Percentiles rank a stretch among this genome's conserved stretches.
These are phyloP conservation scores for Muschampia plurimacula DNA, from an alignment of 2,888 invertebrate genomes.

Conservation along the genomic window DNA sequence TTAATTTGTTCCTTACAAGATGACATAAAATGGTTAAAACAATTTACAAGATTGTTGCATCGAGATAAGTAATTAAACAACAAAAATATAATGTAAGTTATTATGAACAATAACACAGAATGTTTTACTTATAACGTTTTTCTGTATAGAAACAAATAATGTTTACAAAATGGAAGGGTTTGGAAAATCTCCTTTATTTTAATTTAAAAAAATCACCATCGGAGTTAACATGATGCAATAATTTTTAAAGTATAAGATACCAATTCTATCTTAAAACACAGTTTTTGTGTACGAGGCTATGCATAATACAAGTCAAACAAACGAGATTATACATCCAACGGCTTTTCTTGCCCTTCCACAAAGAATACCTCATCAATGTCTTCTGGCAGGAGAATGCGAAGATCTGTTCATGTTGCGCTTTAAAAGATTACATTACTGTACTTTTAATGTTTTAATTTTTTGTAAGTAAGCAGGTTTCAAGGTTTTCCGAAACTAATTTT, in stretches of 20 bases:
- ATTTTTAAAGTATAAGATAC: neutral
- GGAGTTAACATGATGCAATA: neutral
- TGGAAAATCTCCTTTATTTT: too few species aligned
- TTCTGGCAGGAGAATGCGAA: neutral
- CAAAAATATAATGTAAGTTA: too few species aligned
- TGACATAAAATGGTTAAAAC: too few species aligned
- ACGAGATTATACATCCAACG: neutral
- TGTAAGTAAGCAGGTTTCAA: neutral
- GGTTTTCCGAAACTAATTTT: neutral
- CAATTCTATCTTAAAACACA: neutral
- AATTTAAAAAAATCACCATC: neutral
- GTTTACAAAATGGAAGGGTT: too few species aligned
- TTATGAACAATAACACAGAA: too few species aligned
- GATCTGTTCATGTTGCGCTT: neutral
- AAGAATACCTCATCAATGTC: neutral
- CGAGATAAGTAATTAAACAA: too few species aligned
- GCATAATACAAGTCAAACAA: neutral
- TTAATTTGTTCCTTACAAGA: too few species aligned
- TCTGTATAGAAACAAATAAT: too few species aligned
- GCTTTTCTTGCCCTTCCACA: neutral
- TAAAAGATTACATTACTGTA: neutral
- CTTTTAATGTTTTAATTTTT: neutral
- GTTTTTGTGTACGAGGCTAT: neutral
- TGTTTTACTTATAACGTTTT: too few species aligned
- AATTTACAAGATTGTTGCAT: too few species aligned